Percentiles rank a stretch among this genome's conserved stretches.
These are phyloP conservation scores for Leucozona laternaria DNA, from an alignment of 2,888 invertebrate genomes.

Conservation along the genomic window DNA sequence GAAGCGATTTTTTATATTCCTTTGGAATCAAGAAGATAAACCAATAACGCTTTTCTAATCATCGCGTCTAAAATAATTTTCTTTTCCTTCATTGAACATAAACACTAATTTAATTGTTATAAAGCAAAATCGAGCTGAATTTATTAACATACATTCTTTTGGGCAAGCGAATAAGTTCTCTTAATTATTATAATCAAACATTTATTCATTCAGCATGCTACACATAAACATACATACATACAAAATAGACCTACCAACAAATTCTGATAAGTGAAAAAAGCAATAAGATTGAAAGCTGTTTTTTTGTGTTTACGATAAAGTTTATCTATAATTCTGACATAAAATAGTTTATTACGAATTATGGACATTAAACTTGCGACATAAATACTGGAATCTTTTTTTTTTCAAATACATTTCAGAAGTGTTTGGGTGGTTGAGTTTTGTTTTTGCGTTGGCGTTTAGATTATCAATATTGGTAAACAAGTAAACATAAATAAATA, in stretches of 20 bases:
- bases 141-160: too few relatives aligned
- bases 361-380: not conserved
- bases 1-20: too few relatives aligned
- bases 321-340: constrained; percentile 8
- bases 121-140: too few relatives aligned
- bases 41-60: too few relatives aligned
- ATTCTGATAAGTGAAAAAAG: not conserved
- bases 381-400: constrained; percentile 8
- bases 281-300: not conserved
- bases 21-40: too few relatives aligned
- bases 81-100: too few relatives aligned
- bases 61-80: too few relatives aligned
- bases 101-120: too few relatives aligned
- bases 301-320: constrained; percentile 17
- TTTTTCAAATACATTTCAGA: not conserved
- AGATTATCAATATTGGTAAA: constrained; percentile 6
- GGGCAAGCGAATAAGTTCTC: not conserved
- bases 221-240: not conserved
- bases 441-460: not conserved
- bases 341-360: constrained; percentile 2
- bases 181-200: not conserved
- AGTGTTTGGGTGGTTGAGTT: not conserved
- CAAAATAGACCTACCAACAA: not conserved
- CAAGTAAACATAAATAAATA: not conserved
- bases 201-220: not conserved